Base-by-base conservation (phyloP, 2,888 invertebrate genomes). In the Tinea trinotella region DNA sequence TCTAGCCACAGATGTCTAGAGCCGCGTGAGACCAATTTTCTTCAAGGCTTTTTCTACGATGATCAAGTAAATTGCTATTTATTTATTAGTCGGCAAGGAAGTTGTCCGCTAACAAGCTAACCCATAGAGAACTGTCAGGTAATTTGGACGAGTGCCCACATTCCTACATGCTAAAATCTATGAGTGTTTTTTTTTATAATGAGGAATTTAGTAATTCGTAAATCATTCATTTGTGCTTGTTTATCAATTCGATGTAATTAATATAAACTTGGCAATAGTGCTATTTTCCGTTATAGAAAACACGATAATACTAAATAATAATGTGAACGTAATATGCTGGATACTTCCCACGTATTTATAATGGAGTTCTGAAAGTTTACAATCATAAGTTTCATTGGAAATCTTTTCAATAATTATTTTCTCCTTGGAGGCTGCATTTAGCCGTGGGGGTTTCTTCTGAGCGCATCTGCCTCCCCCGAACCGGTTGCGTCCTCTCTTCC, bases 381-480 rank as follows among this genome's bases (percentile, higher is more conserved):
- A 24, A 15, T 24, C 24, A 50, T 7, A 22, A 50, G 56, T 59
- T 61, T 61, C 54, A 59, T 62, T 65, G 62, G 63, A 67, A 70
- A 67, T 68, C 64, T 70, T 71, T 68, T 70, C 67, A 71, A 70
- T 74, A 68, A 74, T 75, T 73, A 78, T 79, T 81, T 78, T 81
- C 72, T 79, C 74, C 73, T 76, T 65, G 71, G 73, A 71, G 74
- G 77, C 74, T 67, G 73, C 73, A 65, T 69, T 70, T 73, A 71
- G 78, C 81, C 79, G 67, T 66, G 64, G 74, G 83, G 84, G 76
- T 77, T 77, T 79, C 65, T 30, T 68, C 65, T 63, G 64, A 67
- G 68, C 72, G 70, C 83, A 84, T 84, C 54, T 48, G 84, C 84
- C 70, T 77, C 79, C 79, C 74, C 61, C 65, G 68, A 78, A 84